Evolutionary conservation across 2,888 invertebrate species (phyloP), one percentile per base, ranked within the genome.

Genomic region (Syritta pipiens): DNA sequence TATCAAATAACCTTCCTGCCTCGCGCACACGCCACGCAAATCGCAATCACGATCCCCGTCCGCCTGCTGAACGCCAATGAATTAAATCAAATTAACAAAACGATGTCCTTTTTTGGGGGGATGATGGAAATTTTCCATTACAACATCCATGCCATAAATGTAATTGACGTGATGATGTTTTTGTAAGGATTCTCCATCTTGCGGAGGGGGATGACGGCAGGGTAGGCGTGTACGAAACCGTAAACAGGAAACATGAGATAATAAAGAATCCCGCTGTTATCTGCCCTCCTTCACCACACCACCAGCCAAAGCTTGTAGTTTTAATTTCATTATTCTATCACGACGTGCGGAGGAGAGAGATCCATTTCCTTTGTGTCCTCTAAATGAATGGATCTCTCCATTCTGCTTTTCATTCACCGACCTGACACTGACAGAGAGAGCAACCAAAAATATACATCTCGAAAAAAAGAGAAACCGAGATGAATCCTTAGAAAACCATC

Each of bases 251-350:
- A 60, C 40, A 60, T 26, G 51, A 35, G 55, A 65, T 48, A 72
- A 57, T 55, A 65, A 48, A 37, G 63, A 30, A 55, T 48, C 71
- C 37, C 32, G 44, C 32, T 49, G 53, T 28, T 53, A 53, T 65
- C 32, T 53, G n/a, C n/a, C n/a, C 19, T 30, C 44, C 53, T 62
- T 63, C 30, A 26, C 51, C 19, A 30, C 17, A 51, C 67, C 60
- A 28, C 62, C 40, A 48, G 42, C 28, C 49, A 12, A 37, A 14
- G 37, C 37, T 20, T 14, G 24, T 7, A 10, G 49, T 59, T 9
- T 55, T 68, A 71, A 77, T 71, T 71, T 71, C 59, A 59, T 77
- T 63, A 71, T 63, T 63, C 24, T 48, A 62, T 60, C 53, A 24
- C 7, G 30, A 67, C 30, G 32, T 51, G 14, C 53, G 14, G 5